These are phyloP conservation scores for Caenorhabditis sinica DNA, from an alignment of 2,888 invertebrate genomes.

Conservation along the genomic window DNA sequence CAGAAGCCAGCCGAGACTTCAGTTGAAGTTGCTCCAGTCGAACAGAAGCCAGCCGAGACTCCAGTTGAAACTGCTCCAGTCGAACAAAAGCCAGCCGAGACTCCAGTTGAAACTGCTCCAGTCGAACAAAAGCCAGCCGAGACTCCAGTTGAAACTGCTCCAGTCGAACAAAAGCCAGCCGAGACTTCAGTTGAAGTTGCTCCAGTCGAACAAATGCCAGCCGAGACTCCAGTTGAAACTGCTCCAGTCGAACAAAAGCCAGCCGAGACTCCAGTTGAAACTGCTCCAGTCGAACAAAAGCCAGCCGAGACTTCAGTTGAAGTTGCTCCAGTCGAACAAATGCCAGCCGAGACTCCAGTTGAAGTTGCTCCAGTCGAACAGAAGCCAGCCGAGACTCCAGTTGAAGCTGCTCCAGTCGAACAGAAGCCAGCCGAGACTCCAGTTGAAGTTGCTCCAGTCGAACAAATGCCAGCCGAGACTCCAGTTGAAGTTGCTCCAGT, in stretches of 20 bases:
- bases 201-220: conserved; percentile 11
- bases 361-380: conserved; percentile 4
- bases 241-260: conserved; percentile 29
- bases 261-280: conserved; percentile 28
- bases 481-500: conserved; percentile 14
- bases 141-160: conserved; percentile 7
- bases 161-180: conserved; percentile 30
- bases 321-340: conserved; percentile 20
- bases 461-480: conserved; percentile 15
- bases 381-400: no score
- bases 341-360: conserved; percentile 6
- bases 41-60: not conserved
- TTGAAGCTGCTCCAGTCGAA: conserved; percentile 4
- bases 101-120: conserved; percentile 7
- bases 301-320: conserved; percentile 27
- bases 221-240: conserved; percentile 11
- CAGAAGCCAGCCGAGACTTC: conserved; percentile 33
- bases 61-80: conserved; percentile 18
- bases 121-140: conserved; percentile 7
- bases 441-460: conserved; percentile 30
- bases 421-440: conserved; percentile 22
- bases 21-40: conserved; percentile 24
- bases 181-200: conserved; percentile 21
- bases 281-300: conserved; percentile 22
- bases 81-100: conserved; percentile 1